Base-by-base conservation (phyloP, 1,140 invertebrate genomes). In the Bilobella aurantiaca region DNA sequence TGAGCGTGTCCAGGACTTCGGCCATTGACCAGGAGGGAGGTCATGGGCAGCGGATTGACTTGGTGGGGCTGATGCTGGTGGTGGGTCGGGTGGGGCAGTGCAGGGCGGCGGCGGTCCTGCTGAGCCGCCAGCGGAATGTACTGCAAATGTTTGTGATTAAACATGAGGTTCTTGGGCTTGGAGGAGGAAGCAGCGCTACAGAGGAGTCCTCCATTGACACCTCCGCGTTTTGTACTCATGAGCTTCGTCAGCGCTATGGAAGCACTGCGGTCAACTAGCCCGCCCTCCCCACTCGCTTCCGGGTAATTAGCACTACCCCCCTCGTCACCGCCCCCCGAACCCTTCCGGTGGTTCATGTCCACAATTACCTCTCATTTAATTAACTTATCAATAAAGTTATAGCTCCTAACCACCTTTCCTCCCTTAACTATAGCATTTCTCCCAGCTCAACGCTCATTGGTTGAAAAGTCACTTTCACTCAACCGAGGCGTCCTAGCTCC, bases 141-240 rank as follows among this genome's bases (percentile, higher is more conserved):
- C 49, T 53, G 49, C 49, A 53, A 53, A 23, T 53, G 49, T 53
- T 53, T 53, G 49, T 53, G 49, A 53, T 53, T 53, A 23, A 53
- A 53, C 8, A 53, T 8, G 5, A 53, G 49, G 23, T 23, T 23
- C 49, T 53, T 53, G 49, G 14, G 14, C 49, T 53, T 23, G 23
- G 49, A 5, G 23, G 49, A 18, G 23, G 49, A 23, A 8, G 5
- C 23, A 53, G 12, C 25, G 34, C 5, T 53, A 23, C 49, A 16
- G 49, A 23, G 12, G 14, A 8, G 8, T 23, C 23, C 25, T 23
- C 49, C 49, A 12, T 53, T 23, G 3, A 5, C 21, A 12, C 12
- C 49, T 23, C 12, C 21, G 5, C 25, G 49, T 23, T 53, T 8
- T 23, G 14, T 23, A 53, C 49, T 53, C 49, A 53, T 53, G 12